Conservation (phyloP, 1,140 invertebrate species). For the Chionoecetes opilio region DNA sequence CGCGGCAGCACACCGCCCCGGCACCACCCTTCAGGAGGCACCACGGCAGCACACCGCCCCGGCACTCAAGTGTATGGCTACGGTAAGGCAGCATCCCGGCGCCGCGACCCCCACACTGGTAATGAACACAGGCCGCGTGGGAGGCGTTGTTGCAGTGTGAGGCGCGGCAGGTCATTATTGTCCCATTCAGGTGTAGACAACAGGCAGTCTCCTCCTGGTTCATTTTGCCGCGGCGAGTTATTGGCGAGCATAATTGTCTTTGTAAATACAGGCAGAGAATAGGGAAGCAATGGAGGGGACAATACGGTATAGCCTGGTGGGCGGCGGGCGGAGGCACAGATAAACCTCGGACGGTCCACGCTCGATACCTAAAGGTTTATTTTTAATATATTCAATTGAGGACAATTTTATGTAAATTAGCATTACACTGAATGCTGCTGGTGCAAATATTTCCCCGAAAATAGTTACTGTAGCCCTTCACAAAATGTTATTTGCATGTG, state of each 20-base stretch:
- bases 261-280: background rate
- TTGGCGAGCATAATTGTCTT: background rate
- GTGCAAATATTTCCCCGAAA: slow-evolving; percentile 77
- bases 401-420: slow-evolving; percentile 75
- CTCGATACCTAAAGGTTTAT: slow-evolving; percentile 52
- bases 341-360: background rate
- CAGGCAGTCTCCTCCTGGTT: background rate
- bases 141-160: background rate
- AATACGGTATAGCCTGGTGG: background rate
- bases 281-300: slow-evolving; percentile 33
- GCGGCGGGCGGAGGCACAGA: background rate
- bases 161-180: background rate
- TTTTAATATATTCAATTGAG: slow-evolving; percentile 61
- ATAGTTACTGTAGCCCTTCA: slow-evolving; percentile 67
- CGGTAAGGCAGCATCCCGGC: background rate
- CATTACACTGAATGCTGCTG: slow-evolving; percentile 70
- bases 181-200: background rate
- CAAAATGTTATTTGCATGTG: slow-evolving; percentile 77
- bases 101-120: background rate
- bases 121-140: background rate
- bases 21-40: background rate
- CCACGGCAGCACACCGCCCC: background rate
- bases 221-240: background rate
- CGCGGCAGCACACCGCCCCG: background rate
- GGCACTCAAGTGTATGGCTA: background rate